Percentiles rank a stretch among this genome's conserved stretches.
Evolutionary conservation across 1,140 invertebrate genomes (phyloP).

Genomic region (Mactra quadrangularis): DNA sequence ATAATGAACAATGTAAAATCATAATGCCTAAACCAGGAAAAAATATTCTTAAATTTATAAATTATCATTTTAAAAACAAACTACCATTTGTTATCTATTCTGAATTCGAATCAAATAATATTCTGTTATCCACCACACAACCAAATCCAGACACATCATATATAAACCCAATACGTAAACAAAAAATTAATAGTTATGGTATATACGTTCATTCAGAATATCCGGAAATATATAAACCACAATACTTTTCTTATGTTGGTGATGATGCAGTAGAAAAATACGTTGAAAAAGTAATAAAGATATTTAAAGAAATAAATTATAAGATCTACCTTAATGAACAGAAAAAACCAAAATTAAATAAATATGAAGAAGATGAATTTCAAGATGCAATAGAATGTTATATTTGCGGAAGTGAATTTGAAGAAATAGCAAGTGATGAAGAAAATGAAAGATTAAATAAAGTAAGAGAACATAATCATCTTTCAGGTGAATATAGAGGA

Average conservation of each 20-base stretch:
- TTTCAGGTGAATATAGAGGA: not conserved
- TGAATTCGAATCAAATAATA: conserved; percentile 12
- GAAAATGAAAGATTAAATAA: not conserved
- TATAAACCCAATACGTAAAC: not conserved
- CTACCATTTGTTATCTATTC: conserved; percentile 7
- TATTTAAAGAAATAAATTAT: conserved; percentile 14
- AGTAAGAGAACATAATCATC: conserved; percentile 21
- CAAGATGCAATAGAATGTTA: not conserved
- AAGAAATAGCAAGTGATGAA: too few relatives aligned
- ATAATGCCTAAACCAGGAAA: not conserved
- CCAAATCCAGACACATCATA: not conserved
- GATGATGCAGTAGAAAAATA: conserved; percentile 14
- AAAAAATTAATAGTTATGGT: conserved; percentile 10
- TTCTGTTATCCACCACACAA: not conserved
- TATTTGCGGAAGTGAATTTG: conserved; percentile 55
- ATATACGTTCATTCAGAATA: conserved; percentile 6
- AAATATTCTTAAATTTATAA: conserved; percentile 22
- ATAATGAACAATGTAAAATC: not conserved
- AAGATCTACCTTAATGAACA: not conserved
- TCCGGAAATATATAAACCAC: not conserved
- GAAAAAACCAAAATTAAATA: conserved; percentile 6
- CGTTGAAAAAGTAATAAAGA: not conserved
- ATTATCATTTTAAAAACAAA: not conserved
- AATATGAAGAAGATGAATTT: too few relatives aligned
- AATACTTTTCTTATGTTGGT: conserved; percentile 1